Base-by-base conservation (phyloP, 2,113 vertebrate species). In the Jacana jacana region DNA sequence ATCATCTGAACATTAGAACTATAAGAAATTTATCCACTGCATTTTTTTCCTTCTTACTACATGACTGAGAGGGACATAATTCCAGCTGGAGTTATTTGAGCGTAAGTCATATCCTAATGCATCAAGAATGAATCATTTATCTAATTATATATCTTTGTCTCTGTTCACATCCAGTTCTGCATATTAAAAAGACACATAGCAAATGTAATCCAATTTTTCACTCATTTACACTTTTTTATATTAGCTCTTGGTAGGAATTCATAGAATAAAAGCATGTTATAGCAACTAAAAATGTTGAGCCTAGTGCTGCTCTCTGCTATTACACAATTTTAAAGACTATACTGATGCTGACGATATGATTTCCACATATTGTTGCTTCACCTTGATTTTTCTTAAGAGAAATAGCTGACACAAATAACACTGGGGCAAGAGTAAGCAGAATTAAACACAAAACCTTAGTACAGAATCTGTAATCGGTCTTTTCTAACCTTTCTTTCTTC, bases 131-230 rank as follows among this genome's bases (percentile, higher is more conserved):
- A 96, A 94, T 84, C 81, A 89, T 91, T 96, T 96, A 95, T 79
- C 83, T 96, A 95, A 93, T 96, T 95, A 96, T 72, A 95, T 89
- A 72, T 68, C 75, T 95, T 93, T 92, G 80, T 89, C 89, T 93
- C 85, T 80, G 63, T 88, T 94, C 96, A 70, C 54, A 95, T 78
- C 30, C 83, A 91, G 78, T 72, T 90, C 86, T 91, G 89, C 87
- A 88, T 86, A 93, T 60, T 97, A 81, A 96, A 94, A 96, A 93
- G 93, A 94, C 33, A 78, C 70, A 81, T 40, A 92, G 75, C 49
- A 86, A 96, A 94, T 23, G 37, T 37, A 88, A 95, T 92, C 64
- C 92, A 84, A 81, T 95, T 95, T 94, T 95, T 89, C 46, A 81
- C 46, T 90, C 57, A 77, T 91, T 80, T 72, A 66, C 31, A 78